phyloP scores from a whole-genome alignment of 2,113 vertebrate species.

The Phaethon lepturus region DNA sequence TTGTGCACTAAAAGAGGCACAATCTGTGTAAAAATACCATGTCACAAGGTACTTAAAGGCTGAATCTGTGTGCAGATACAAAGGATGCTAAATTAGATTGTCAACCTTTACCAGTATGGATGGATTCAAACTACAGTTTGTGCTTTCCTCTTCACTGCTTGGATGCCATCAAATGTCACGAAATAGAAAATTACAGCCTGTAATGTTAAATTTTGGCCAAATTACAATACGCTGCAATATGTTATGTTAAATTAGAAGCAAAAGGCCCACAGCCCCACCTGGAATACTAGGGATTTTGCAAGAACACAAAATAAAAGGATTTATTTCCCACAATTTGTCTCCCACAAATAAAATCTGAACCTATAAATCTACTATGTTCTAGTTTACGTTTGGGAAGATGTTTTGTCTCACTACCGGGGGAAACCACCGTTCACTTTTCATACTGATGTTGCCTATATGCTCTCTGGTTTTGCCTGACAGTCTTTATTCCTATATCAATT shows the following conservation, averaged over 20 bases:
- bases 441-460: background rate
- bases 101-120: background rate
- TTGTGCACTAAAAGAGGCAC: background rate
- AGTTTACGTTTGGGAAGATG: background rate
- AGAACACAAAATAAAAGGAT: background rate
- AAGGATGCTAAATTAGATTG: background rate
- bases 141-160: background rate
- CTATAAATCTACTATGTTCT: background rate
- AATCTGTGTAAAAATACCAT: background rate
- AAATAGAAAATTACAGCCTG: background rate
- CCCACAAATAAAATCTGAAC: background rate
- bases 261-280: background rate
- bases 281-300: background rate
- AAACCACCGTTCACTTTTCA: background rate
- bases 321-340: background rate
- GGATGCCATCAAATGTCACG: background rate
- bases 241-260: background rate
- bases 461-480: background rate
- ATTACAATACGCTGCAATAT: background rate
- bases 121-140: background rate
- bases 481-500: background rate
- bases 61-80: background rate
- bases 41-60: background rate
- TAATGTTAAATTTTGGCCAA: background rate
- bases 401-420: background rate